Base-by-base conservation (phyloP, 2,888 invertebrate species). In the Calliopum simillimum region DNA sequence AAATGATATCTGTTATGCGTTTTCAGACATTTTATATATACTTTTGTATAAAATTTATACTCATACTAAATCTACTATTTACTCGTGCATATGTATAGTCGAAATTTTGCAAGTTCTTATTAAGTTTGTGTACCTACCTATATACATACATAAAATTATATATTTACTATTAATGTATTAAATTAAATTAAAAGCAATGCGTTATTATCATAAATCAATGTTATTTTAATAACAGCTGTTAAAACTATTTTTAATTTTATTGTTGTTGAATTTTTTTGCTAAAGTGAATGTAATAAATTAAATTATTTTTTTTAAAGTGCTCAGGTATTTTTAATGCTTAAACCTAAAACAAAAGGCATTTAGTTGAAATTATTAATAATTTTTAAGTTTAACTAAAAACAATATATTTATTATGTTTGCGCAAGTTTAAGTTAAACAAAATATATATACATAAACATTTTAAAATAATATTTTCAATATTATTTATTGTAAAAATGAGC, bases 251-350 rank as follows among this genome's bases (percentile, higher is more conserved):
- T 16, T 21, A 14, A 23, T 53, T 44, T 41, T 33, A 16, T 49
- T 64, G 25, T 6, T 21, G 25, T 44, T 51, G 4, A 64, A 55
- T 19, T 55, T 62, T n/a, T 68, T 46, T 64, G 61, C 64, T 65
- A 55, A 56, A 58, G 55, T 63, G 51, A 33, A 68, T 49, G 68
- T 71, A 46, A 61, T 59, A 67, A 71, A 66, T 72, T 75, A 69
- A 56, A 69, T 59, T 21, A 16, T 13, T 25, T 23, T 65, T 43
- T 65, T 73, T 79, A 79, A 82, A 79, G 80, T 83, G 83, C 83
- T 83, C 83, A 83, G 83, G 84, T 83, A 83, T 77, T 75, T 72
- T 33, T 8, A 33, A 33, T 33, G 33, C 33, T 33, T 33, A 33
- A 51, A 51, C 21, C n/a, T 51, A 51, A n/a, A 51, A 51, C 51